These are phyloP conservation scores for Zelleria hepariella DNA, from an alignment of 2,888 invertebrate species.

Conservation along the genomic window DNA sequence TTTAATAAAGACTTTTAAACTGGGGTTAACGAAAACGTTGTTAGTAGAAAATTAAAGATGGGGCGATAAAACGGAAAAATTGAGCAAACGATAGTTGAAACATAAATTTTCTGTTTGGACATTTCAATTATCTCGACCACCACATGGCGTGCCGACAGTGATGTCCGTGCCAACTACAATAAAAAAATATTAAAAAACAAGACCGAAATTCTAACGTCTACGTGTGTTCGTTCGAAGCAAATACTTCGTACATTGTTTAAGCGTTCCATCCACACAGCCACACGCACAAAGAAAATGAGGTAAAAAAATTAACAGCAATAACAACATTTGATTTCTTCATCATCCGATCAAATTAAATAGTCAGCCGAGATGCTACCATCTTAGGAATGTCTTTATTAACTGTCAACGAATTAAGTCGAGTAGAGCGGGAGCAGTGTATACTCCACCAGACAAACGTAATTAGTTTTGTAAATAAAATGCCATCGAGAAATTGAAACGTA, in stretches of 20 bases:
- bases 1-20: neutral
- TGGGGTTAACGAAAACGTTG: neutral
- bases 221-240: neutral
- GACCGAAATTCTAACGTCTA: neutral
- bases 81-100: constrained; percentile 38
- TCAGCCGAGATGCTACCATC: constrained; percentile 40
- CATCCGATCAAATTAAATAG: constrained; percentile 45
- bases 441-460: constrained; percentile 69
- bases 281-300: constrained; percentile 19
- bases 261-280: constrained; percentile 24
- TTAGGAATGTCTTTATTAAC: constrained; percentile 69
- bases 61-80: constrained; percentile 31
- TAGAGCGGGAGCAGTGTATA: constrained; percentile 58
- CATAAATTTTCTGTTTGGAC: constrained; percentile 68
- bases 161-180: constrained; percentile 64
- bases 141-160: constrained; percentile 63
- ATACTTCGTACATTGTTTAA: neutral
- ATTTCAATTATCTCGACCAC: constrained; percentile 67
- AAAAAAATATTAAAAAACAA: constrained; percentile 38
- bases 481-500: constrained; percentile 68
- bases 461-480: constrained; percentile 72
- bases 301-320: constrained; percentile 28
- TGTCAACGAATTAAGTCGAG: constrained; percentile 56
- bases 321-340: constrained; percentile 35
- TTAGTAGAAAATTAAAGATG: neutral